Evolutionary conservation across 1,140 invertebrate species (phyloP).

Genomic region (Drosophila funebris): DNA sequence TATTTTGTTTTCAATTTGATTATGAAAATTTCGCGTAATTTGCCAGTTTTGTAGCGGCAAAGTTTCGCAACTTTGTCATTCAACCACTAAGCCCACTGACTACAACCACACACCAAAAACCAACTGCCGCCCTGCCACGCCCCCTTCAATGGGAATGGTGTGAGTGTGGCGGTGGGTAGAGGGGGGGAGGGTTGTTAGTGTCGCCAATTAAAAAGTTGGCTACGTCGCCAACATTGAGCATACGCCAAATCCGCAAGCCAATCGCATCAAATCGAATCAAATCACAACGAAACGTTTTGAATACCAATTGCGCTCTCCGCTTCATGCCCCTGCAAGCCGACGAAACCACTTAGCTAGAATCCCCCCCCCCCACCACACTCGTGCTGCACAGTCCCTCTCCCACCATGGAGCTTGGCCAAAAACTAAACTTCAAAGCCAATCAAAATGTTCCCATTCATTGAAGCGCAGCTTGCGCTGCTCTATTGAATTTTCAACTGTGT

Average conservation of each 20-base stretch:
- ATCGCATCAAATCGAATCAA: constrained; percentile 49
- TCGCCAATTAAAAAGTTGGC: constrained; percentile 50
- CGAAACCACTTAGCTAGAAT: background rate
- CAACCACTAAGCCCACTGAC: background rate
- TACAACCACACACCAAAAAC: background rate
- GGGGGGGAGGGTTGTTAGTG: background rate
- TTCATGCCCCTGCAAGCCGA: background rate
- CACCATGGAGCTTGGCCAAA: constrained; percentile 7
- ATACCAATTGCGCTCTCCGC: background rate
- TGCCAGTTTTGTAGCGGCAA: background rate
- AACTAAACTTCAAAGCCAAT: constrained; percentile 53
- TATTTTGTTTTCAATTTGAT: background rate
- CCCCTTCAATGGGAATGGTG: too few species aligned
- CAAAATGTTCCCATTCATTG: constrained; percentile 56
- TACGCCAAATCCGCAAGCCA: constrained; percentile 40
- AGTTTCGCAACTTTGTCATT: background rate
- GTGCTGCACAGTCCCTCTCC: too few species aligned
- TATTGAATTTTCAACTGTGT: constrained; percentile 43
- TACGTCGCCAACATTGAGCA: constrained; percentile 17
- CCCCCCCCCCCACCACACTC: background rate
- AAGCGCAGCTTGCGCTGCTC: constrained; percentile 44
- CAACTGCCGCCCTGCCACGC: background rate
- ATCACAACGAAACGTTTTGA: constrained; percentile 35
- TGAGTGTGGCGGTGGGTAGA: too few species aligned
- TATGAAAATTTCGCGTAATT: background rate